Evolutionary conservation across 2,113 vertebrate genomes (phyloP).

Genomic region (Capreolus pygargus): DNA sequence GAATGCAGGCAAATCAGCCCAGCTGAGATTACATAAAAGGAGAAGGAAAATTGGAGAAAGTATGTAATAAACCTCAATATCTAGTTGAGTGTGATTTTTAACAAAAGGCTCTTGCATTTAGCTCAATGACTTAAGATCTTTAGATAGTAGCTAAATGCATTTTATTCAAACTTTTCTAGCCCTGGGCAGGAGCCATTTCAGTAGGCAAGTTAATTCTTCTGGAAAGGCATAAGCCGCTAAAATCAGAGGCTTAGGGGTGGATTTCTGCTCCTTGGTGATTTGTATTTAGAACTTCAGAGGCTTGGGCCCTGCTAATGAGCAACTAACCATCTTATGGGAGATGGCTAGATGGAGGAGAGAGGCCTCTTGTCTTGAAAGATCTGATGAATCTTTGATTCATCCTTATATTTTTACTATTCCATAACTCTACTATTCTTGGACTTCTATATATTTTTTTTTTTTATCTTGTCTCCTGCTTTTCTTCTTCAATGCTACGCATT

Average conservation of each 20-base stretch:
- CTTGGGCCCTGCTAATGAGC: slow-evolving; percentile 35
- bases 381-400: slow-evolving; percentile 7
- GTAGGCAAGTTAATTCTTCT: slow-evolving; percentile 66
- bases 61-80: slow-evolving; percentile 65
- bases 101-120: slow-evolving; percentile 67
- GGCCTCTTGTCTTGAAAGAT: neutral
- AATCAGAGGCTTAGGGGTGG: slow-evolving; percentile 47
- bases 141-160: slow-evolving; percentile 63
- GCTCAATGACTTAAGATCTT: slow-evolving; percentile 66
- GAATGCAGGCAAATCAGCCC: slow-evolving; percentile 65
- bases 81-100: slow-evolving; percentile 68
- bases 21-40: slow-evolving; percentile 67
- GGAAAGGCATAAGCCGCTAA: slow-evolving; percentile 55
- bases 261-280: slow-evolving; percentile 60
- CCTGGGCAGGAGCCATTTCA: slow-evolving; percentile 55
- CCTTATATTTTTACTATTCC: neutral
- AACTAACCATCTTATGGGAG: neutral
- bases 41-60: slow-evolving; percentile 59
- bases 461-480: neutral
- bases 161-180: slow-evolving; percentile 65
- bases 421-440: neutral
- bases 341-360: slow-evolving; percentile 2
- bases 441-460: neutral
- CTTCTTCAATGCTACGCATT: neutral
- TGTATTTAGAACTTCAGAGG: slow-evolving; percentile 41